phyloP scores from a whole-genome alignment of 2,113 vertebrate species.

The Argyrosomus japonicus region DNA sequence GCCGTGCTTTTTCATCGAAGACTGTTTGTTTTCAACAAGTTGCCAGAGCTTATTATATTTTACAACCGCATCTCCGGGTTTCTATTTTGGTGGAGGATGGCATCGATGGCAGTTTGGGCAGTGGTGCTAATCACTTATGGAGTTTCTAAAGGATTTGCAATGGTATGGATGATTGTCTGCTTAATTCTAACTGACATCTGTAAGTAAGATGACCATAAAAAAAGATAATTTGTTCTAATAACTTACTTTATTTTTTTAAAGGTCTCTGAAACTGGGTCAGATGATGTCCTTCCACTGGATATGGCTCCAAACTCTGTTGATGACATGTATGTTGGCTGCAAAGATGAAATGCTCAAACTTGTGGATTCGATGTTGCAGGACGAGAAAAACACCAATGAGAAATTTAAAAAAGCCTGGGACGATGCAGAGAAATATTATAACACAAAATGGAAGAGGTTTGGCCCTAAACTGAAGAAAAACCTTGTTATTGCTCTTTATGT shows the following conservation, averaged over 20 bases:
- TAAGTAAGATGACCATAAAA: not conserved
- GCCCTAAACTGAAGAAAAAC: not conserved
- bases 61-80: not conserved
- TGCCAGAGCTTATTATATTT: not conserved
- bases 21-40: not conserved
- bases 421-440: not conserved
- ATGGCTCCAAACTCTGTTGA: not conserved
- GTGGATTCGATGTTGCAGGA: not conserved
- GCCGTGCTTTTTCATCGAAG: not conserved
- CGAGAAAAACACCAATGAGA: accelerated
- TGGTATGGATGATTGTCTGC: not conserved
- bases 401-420: not conserved
- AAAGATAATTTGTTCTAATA: not conserved
- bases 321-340: not conserved
- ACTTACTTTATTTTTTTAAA: not conserved
- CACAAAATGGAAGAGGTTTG: accelerated
- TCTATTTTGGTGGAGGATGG: not conserved
- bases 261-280: not conserved
- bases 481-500: slow-evolving; percentile 46
- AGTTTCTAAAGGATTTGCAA: not conserved
- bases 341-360: not conserved
- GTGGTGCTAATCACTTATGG: not conserved
- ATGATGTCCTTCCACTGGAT: not conserved
- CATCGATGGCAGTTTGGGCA: not conserved
- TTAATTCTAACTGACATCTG: not conserved